These are phyloP conservation scores for Drosophila setosimentum DNA, from an alignment of 2,888 invertebrate genomes.

Conservation along the genomic window DNA sequence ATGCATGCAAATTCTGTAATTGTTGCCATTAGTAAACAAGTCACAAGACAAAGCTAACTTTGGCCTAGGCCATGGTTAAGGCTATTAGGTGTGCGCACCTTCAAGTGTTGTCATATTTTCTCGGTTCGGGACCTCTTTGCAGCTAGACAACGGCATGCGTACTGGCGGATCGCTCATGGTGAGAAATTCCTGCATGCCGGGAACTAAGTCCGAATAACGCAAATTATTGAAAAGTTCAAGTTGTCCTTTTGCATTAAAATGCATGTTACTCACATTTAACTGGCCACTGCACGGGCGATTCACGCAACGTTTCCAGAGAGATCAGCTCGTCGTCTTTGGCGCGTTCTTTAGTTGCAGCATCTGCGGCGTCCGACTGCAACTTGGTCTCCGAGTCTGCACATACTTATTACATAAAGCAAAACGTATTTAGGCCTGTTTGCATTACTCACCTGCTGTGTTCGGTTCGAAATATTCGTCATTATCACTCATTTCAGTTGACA, in stretches of 20 bases:
- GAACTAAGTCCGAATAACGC: constrained; percentile 86
- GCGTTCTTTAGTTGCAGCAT: constrained; percentile 10
- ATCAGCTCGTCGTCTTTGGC: constrained; percentile 90
- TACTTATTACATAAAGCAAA: constrained; percentile 6
- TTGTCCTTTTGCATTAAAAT: neutral
- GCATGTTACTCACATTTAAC: constrained; percentile 92
- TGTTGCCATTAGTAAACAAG: neutral
- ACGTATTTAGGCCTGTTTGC: neutral
- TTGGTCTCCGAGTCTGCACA: constrained; percentile 42
- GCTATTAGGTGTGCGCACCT: constrained; percentile 87
- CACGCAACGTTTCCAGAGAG: constrained; percentile 95
- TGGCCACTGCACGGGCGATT: constrained; percentile 98
- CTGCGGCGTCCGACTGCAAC: constrained; percentile 35
- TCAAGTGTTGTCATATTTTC: constrained; percentile 92
- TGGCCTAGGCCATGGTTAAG: neutral
- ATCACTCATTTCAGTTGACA: constrained; percentile 30
- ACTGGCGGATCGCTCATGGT: constrained; percentile 88
- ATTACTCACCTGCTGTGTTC: neutral
- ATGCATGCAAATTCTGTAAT: constrained; percentile 90
- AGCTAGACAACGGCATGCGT: constrained; percentile 87
- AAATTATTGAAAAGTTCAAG: neutral
- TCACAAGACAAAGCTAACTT: neutral
- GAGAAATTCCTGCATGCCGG: constrained; percentile 94
- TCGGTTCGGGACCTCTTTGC: constrained; percentile 89
- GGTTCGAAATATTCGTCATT: neutral